Percentiles rank a stretch among this genome's conserved stretches.
phyloP scores from a whole-genome alignment of 2,797 vertebrate genomes.

The Parotocinclus haroldoi region DNA sequence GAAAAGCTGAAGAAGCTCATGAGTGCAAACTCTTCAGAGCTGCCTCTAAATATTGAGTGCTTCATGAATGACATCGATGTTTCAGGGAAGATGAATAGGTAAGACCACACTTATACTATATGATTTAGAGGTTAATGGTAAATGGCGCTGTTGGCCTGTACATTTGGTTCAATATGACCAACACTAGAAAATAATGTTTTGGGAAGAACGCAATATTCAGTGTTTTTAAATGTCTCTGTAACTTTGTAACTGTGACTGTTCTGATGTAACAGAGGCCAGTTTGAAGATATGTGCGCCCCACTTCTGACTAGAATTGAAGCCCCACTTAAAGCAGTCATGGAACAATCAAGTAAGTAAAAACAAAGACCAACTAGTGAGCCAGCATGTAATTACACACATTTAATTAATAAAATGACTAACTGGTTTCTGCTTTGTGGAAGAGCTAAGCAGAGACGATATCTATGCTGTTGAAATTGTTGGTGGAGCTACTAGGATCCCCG shows the following conservation, averaged over 20 bases:
- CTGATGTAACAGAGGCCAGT: conserved; percentile 75
- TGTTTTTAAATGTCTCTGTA: not conserved
- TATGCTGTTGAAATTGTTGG: conserved; percentile 92
- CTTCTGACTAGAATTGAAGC: conserved; percentile 83
- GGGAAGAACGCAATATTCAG: too few species aligned
- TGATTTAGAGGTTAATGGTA: not conserved
- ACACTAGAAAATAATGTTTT: not conserved
- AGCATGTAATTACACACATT: not conserved
- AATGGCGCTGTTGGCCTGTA: not conserved
- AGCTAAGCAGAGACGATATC: conserved; percentile 89
- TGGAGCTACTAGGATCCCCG: conserved; percentile 89
- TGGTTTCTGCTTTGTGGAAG: conserved; percentile 60
- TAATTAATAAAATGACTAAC: not conserved
- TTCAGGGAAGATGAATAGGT: conserved; percentile 91
- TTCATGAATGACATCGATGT: conserved; percentile 99
- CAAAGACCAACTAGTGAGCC: not conserved
- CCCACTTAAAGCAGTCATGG: conserved; percentile 84
- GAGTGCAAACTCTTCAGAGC: conserved; percentile 94
- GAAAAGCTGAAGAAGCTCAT: conserved; percentile 97
- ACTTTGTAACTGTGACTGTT: not conserved
- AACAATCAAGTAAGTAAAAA: conserved; percentile 82
- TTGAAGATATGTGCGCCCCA: conserved; percentile 88
- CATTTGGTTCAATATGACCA: not conserved
- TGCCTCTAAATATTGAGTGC: conserved; percentile 95
- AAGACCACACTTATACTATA: not conserved